These are phyloP conservation scores for Brachyhypopomus occidentalis DNA, from an alignment of 2,113 vertebrate species.

Conservation along the genomic window DNA sequence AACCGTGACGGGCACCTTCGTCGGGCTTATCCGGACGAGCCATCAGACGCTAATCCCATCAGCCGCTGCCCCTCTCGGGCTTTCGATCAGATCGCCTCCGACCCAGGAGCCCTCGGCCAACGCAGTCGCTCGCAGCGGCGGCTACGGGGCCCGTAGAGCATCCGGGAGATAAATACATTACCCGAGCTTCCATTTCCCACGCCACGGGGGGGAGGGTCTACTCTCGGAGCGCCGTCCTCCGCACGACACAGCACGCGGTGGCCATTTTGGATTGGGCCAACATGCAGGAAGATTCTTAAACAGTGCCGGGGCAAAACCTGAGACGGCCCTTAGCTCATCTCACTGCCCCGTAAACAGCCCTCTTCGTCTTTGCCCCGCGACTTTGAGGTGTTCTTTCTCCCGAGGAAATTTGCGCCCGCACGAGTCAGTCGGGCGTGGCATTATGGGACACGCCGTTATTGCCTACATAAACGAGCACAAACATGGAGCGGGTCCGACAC, in stretches of 20 bases:
- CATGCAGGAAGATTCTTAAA: conserved; percentile 30
- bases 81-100: conserved; percentile 63
- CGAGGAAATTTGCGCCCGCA: conserved; percentile 57
- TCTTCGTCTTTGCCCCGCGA: conserved; percentile 14
- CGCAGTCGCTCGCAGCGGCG: conserved; percentile 61
- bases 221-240: background rate
- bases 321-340: conserved; percentile 22
- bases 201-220: conserved; percentile 46
- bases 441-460: conserved; percentile 46
- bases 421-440: conserved; percentile 48
- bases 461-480: conserved; percentile 59
- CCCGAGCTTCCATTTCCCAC: conserved; percentile 57
- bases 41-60: conserved; percentile 62
- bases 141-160: conserved; percentile 44
- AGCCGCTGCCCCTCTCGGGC: conserved; percentile 51
- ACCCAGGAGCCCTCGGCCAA: conserved; percentile 58
- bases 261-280: conserved; percentile 41
- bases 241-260: conserved; percentile 31
- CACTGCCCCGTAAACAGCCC: conserved; percentile 31
- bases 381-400: conserved; percentile 44
- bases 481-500: conserved; percentile 47
- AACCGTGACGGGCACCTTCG: conserved; percentile 38
- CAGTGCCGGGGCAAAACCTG: conserved; percentile 33
- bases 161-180: conserved; percentile 57
- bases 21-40: background rate